Evolutionary conservation across 2,888 invertebrate species (phyloP), one percentile per base, ranked within the genome.

Genomic region (Taenaris catops): DNA sequence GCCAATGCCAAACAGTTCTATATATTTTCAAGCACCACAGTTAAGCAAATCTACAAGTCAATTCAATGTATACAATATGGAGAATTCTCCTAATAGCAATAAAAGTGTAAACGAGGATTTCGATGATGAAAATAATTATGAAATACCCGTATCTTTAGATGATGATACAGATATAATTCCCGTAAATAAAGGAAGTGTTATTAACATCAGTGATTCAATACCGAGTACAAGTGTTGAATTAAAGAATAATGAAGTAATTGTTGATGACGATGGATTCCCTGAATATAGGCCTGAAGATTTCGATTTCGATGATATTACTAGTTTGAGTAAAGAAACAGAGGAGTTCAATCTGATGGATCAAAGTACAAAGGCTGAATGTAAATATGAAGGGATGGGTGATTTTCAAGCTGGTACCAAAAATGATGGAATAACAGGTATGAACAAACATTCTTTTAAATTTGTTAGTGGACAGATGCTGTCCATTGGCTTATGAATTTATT

Each of bases 401-500:
- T 92, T 91, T 49, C 81, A 87, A 33, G 89, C 87, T 2, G 88
- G 89, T 38, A 89, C 90, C 7, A 80, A 88, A 46, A 92, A 93
- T 62, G 92, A 93, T 65, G 93, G 92, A 0, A 86, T 89, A 0
- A 92, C 92, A 41, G 90, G 87, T 80, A 55, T 50, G 37, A 34
- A n/a, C n/a, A 7, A n/a, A 11, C 32, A 4, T 14, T 14, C 2
- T 4, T 14, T 14, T 2, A 14, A 3, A 4, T 14, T 14, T 14
- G 14, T 3, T 4, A 14, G n/a, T n/a, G n/a, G 14, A 14, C 14
- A 14, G 14, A 14, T 14, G 14, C 3, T 3, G 4, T 4, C 14
- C 14, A 4, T 14, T 14, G 4, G n/a, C n/a, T n/a, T 14, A 14
- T 14, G 14, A 14, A 3, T 14, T 14, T 14, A 4, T 14, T 14